phyloP scores from a whole-genome alignment of 2,113 vertebrate genomes.

The Saguinus midas region DNA sequence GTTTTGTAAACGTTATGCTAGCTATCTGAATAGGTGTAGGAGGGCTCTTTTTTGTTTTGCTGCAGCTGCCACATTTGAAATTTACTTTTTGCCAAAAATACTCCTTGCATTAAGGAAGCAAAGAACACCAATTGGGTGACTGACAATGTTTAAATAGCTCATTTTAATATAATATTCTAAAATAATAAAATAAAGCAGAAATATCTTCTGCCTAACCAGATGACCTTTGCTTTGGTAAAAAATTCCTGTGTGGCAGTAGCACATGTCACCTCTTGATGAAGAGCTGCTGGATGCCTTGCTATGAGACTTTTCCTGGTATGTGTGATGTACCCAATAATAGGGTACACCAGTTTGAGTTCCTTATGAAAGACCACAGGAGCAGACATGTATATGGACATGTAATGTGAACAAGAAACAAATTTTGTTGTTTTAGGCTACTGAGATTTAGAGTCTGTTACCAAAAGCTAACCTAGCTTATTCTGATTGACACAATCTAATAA shows the following conservation, averaged over 20 bases:
- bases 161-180: neutral
- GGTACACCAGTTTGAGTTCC: neutral
- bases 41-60: neutral
- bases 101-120: neutral
- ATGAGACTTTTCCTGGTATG: neutral
- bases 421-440: neutral
- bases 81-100: neutral
- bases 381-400: neutral
- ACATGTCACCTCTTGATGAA: neutral
- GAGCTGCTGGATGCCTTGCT: neutral
- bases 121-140: neutral
- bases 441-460: neutral
- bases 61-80: neutral
- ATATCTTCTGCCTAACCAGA: neutral
- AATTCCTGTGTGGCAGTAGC: neutral
- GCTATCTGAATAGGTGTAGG: too few relatives aligned
- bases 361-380: neutral
- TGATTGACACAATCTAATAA: neutral
- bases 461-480: neutral
- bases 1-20: neutral
- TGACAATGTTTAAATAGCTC: neutral
- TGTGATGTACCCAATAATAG: neutral
- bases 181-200: neutral
- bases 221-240: neutral
- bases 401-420: neutral